These are phyloP conservation scores for Drosophila nigritarsus DNA, from an alignment of 2,888 invertebrate genomes.

Conservation along the genomic window DNA sequence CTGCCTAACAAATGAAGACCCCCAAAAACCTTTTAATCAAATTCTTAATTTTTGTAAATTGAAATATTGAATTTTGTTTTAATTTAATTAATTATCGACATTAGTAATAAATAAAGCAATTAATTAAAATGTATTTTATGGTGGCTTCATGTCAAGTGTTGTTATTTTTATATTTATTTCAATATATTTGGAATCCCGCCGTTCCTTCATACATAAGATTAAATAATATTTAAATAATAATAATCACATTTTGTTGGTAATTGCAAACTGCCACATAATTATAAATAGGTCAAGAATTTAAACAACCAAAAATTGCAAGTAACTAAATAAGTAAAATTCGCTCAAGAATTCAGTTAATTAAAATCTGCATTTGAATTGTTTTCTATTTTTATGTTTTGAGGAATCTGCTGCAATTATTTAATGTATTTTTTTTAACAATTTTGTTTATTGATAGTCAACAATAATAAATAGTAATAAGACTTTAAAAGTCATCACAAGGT, in stretches of 20 bases:
- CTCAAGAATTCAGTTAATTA: neutral
- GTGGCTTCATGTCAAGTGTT: no score
- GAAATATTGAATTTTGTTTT: no score
- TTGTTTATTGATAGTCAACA: slow-evolving; percentile 57
- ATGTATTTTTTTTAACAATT: slow-evolving; percentile 11
- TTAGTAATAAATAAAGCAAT: no score
- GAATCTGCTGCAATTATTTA: neutral
- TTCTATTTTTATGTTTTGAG: neutral
- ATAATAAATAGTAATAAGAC: slow-evolving; percentile 23
- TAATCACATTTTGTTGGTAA: no score
- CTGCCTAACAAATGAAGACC: neutral
- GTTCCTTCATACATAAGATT: no score
- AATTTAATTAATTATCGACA: no score
- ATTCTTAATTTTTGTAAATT: no score
- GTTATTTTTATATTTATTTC: no score
- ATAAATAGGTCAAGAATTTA: neutral
- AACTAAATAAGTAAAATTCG: neutral
- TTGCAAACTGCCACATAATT: neutral
- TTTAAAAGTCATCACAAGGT: slow-evolving; percentile 58
- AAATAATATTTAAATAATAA: no score
- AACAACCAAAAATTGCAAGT: neutral
- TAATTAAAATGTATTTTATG: no score
- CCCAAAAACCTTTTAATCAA: no score
- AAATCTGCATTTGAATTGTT: neutral
- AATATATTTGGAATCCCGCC: no score